Percentiles rank a stretch among this genome's conserved stretches.
Conservation (phyloP, 2,888 invertebrate genomes). For the Coronaproctus castanopsis region DNA sequence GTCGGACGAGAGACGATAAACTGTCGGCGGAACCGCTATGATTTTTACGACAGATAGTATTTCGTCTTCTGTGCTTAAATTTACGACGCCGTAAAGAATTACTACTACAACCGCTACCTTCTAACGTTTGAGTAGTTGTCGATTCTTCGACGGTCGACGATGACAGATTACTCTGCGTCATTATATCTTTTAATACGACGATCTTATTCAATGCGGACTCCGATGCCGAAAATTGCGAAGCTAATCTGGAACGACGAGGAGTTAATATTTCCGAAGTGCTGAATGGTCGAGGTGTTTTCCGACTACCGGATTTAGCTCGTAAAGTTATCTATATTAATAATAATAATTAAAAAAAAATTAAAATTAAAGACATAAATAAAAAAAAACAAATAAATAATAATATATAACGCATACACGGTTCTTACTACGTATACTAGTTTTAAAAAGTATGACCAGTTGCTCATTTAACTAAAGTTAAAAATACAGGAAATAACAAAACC, state of each 20-base stretch:
- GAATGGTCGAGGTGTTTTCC: constrained; percentile 44
- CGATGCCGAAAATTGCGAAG: constrained; percentile 45
- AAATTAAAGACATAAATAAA: not conserved
- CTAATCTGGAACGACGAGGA: constrained; percentile 24
- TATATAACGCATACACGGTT: not conserved
- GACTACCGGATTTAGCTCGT: constrained; percentile 11
- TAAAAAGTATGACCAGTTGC: too few relatives aligned
- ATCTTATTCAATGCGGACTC: constrained; percentile 63
- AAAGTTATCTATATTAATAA: constrained; percentile 8
- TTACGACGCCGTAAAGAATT: constrained; percentile 30
- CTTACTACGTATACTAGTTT: not conserved
- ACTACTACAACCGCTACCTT: constrained; percentile 25
- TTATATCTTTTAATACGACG: constrained; percentile 11
- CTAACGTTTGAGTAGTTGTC: constrained; percentile 23
- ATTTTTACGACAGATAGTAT: constrained; percentile 28
- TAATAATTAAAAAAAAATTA: not conserved
- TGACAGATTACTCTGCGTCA: constrained; percentile 10
- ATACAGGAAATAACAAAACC: too few relatives aligned
- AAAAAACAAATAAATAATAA: not conserved
- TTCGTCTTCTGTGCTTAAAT: constrained; percentile 29
- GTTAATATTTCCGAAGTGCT: constrained; percentile 72
- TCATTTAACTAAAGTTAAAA: too few relatives aligned
- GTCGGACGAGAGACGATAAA: constrained; percentile 21
- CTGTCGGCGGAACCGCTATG: constrained; percentile 37
- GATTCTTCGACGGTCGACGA: constrained; percentile 36